Evolutionary conservation across 2,113 vertebrate species (phyloP), one percentile per base, ranked within the genome.

Genomic region (Trematomus loennbergii): DNA sequence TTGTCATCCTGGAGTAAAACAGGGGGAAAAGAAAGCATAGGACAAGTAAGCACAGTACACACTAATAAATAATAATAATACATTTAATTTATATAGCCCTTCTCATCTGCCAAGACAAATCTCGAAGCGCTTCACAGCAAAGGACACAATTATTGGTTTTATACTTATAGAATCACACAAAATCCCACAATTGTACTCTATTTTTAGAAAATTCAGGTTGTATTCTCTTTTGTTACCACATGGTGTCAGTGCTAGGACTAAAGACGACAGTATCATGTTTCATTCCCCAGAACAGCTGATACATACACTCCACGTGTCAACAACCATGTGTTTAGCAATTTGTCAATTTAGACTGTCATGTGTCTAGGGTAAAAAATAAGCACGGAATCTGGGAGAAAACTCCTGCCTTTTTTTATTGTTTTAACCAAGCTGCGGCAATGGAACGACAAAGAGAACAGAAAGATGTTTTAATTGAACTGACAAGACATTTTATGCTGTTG

Each of bases 1-100:
- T 99, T 99, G 94, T 99, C 98, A 92, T 99, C 98, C 98, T 99
- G 82, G 67, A 55, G 48, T 36, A 55, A 70, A 82, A n/a, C 15
- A 40, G 6, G 18, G 16, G 10, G 54, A 3, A 59, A 12, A 43
- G 2, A 2, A 46, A 40, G 36, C 36, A 40, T 0, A 17, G 0
- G 5, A 15, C 7, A 20, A 0, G 6, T 45, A 10, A 15, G 29
- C 25, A 43, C 1, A 52, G 3, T 8, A n/a, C n/a, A 12, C 6
- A 18, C 1, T n/a, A n/a, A n/a, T n/a, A n/a, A n/a, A n/a, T n/a
- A n/a, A n/a, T n/a, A n/a, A n/a, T n/a, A n/a, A n/a, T n/a, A n/a
- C n/a, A n/a, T n/a, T n/a, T n/a, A n/a, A n/a, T n/a, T n/a, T n/a
- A n/a, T n/a, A n/a, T n/a, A n/a, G n/a, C n/a, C n/a, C n/a, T n/a